Base-by-base conservation (phyloP, 2,888 invertebrate genomes). In the Agrenia bidenticulata region DNA sequence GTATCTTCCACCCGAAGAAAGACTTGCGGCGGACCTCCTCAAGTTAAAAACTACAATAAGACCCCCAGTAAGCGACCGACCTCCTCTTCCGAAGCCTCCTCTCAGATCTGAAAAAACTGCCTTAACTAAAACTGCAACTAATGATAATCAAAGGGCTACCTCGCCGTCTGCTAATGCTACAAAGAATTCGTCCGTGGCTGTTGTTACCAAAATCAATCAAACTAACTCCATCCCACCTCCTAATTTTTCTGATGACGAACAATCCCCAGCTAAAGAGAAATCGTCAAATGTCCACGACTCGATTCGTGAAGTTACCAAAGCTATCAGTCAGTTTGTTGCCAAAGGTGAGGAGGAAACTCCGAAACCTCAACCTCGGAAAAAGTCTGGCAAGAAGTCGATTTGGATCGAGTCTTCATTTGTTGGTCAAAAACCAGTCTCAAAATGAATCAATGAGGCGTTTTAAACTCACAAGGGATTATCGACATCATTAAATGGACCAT, bases 381-480 rank as follows among this genome's bases (percentile, higher is more conserved):
- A 73, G 50, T 27, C 57, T 19, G 64, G 64, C 21, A 69, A 59
- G 39, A 71, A 72, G 64, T 62, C 70, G n/a, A 90, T 89, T 81
- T 94, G 94, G 94, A 85, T 94, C 80, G 94, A 94, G 81, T 92
- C 92, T 81, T 93, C 93, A 73, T 94, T 94, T 80, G 89, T 90
- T 70, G 90, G 90, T 77, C 89, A 88, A 77, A 88, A 90, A 78
- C 92, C 92, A 59, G 63, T 64, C 21, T 50, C 58, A 13, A 62
- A 71, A 24, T 63, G n/a, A 62, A 66, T 39, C 45, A 19, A n/a
- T 45, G 45, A 11, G 4, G 5, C 4, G 32, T 11, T 32, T 32
- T 32, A 11, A 32, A 32, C n/a, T n/a, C n/a, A n/a, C n/a, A n/a
- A n/a, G n/a, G n/a, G n/a, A 32, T 32, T 32, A n/a, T n/a, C n/a